Evolutionary conservation across 2,113 vertebrate genomes (phyloP), one percentile per base, ranked within the genome.

Genomic region (Cyphomyrus discorhynchus): DNA sequence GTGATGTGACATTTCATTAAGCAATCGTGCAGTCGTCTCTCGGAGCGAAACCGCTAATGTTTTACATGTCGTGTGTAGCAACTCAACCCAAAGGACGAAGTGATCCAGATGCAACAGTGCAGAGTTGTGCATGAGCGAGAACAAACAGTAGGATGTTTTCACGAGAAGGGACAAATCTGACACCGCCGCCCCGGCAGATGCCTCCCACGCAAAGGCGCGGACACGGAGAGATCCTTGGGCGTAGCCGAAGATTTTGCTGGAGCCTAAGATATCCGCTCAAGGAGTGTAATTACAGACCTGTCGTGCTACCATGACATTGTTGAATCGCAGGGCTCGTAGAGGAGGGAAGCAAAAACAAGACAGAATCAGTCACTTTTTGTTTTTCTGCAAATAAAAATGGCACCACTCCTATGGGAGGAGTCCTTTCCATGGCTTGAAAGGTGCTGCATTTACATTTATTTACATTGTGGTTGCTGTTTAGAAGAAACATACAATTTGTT

Each of bases 211-310:
- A 82, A 27, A 53, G 50, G 53, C 70, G 88, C 17, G 89, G 89
- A 91, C 91, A 84, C 88, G 52, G 17, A 88, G 74, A 91, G 91
- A 89, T 80, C 39, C 13, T 8, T 42, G 90, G 50, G 88, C 87
- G 50, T 56, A 90, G 92, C 53, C 52, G 46, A 17, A 50, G 70
- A 66, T 89, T 89, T 90, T 88, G 47, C 85, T 66, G 80, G 74
- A 91, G 70, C 46, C 88, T 15, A n/a, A 89, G 62, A 88, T 88
- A 80, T 88, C 77, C 85, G 66, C 46, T 21, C 47, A 21, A 31
- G 58, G 35, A 66, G 0, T 52, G 27, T 89, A 83, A 89, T 89
- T 82, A 82, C 49, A 89, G 88, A 74, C 74, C 27, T 89, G 74
- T 56, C 24, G 31, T 24, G 39, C 46, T 24, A 42, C 6, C 3